Evolutionary conservation across 2,888 invertebrate genomes (phyloP).

Genomic region (Melieria picta): DNA sequence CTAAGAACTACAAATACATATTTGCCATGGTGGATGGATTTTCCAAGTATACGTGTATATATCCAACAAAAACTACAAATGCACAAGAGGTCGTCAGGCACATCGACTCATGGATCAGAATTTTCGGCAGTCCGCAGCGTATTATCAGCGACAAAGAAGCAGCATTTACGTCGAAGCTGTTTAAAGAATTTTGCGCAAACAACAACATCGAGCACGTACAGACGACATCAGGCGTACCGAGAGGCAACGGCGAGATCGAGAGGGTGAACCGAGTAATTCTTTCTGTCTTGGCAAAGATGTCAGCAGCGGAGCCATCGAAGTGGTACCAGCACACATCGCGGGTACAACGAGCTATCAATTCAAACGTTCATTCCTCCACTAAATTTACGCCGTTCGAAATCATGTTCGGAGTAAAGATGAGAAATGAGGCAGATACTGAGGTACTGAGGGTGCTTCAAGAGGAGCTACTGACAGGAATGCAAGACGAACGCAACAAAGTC

Average conservation of each 20-base stretch:
- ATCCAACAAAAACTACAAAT: slow-evolving; percentile 29
- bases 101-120: slow-evolving; percentile 21
- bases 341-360: slow-evolving; percentile 30
- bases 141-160: slow-evolving; percentile 28
- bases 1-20: slow-evolving; percentile 37
- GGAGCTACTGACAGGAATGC: slow-evolving; percentile 27
- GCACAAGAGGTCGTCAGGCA: slow-evolving; percentile 32
- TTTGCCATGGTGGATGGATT: slow-evolving; percentile 35
- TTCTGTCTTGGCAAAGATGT: slow-evolving; percentile 26
- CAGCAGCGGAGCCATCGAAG: slow-evolving; percentile 24
- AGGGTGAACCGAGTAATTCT: slow-evolving; percentile 25
- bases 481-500: slow-evolving; percentile 32
- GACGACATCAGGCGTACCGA: slow-evolving; percentile 26
- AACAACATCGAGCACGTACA: slow-evolving; percentile 24
- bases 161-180: slow-evolving; percentile 31
- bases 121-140: slow-evolving; percentile 21
- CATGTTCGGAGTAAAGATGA: slow-evolving; percentile 34
- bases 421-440: slow-evolving; percentile 19
- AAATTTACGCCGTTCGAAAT: slow-evolving; percentile 33
- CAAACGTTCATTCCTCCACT: slow-evolving; percentile 25
- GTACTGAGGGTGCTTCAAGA: slow-evolving; percentile 25
- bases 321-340: slow-evolving; percentile 23
- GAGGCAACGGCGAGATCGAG: slow-evolving; percentile 27
- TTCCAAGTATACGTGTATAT: slow-evolving; percentile 35
- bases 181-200: slow-evolving; percentile 23